A percentile compares a stretch with the other conserved stretches of the same genome.
Evolutionary conservation across 2,888 invertebrate species (phyloP).

Genomic region (Diarsia brunnea): DNA sequence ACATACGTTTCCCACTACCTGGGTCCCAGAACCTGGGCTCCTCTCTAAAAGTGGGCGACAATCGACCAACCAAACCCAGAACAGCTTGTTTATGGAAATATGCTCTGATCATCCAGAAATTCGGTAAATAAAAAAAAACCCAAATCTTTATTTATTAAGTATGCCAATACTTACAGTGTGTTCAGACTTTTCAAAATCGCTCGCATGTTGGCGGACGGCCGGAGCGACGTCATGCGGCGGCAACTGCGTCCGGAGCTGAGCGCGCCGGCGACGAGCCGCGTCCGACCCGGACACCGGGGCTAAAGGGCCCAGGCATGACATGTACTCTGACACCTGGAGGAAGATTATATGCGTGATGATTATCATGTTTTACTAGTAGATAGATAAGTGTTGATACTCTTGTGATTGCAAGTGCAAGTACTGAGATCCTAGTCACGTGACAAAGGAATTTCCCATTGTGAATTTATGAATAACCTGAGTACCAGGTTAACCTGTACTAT

Average conservation of each 20-base stretch:
- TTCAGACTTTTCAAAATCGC: constrained; percentile 88
- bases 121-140: too few relatives aligned
- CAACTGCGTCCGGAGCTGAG: constrained; percentile 95
- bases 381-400: background rate
- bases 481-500: background rate
- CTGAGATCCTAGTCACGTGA: background rate
- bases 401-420: background rate
- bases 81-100: background rate
- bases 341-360: background rate
- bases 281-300: constrained; percentile 95
- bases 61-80: background rate
- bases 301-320: constrained; percentile 93
- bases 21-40: background rate
- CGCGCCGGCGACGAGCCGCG: constrained; percentile 94
- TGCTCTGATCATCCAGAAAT: background rate
- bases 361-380: constrained; percentile 6
- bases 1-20: background rate
- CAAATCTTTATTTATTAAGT: too few relatives aligned
- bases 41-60: background rate
- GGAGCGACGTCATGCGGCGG: constrained; percentile 95
- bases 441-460: background rate
- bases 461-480: background rate
- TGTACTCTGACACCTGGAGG: constrained; percentile 90
- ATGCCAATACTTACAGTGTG: constrained; percentile 80
- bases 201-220: constrained; percentile 83